Percentiles rank a stretch among this genome's conserved stretches.
phyloP scores from a whole-genome alignment of 2,797 vertebrate genomes.

The Pantherophis alleghaniensis region DNA sequence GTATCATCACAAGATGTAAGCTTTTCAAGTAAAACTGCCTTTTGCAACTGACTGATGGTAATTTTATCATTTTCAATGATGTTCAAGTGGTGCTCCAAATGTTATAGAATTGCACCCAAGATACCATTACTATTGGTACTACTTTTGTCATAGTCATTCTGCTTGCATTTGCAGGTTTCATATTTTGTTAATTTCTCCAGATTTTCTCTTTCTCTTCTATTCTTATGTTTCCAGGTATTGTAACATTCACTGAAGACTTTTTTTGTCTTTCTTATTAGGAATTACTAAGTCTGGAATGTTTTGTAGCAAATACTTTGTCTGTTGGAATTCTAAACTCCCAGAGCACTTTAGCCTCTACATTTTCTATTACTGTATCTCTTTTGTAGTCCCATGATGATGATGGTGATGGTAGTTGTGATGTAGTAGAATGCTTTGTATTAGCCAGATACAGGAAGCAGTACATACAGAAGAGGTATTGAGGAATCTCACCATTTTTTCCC shows the following conservation, averaged over 20 bases:
- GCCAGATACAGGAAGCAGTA: not conserved
- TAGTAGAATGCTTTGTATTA: not conserved
- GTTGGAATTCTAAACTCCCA: not conserved
- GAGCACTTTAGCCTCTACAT: not conserved
- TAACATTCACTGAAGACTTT: not conserved
- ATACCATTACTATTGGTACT: not conserved
- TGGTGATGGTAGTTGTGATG: too few relatives aligned
- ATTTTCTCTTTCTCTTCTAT: not conserved
- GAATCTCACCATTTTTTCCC: too few relatives aligned
- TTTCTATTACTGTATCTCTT: not conserved
- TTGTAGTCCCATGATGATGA: not conserved
- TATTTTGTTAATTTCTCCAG: not conserved
- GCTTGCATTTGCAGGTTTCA: not conserved
- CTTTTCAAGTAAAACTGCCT: not conserved
- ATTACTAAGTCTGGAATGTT: too few relatives aligned
- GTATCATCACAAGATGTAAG: not conserved
- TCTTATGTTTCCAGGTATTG: not conserved
- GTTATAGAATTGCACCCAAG: not conserved
- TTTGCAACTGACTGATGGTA: not conserved
- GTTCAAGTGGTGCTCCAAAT: not conserved
- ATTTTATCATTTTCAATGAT: not conserved
- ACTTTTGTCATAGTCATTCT: not conserved
- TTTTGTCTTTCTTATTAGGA: not conserved
- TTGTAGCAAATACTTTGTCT: not conserved
- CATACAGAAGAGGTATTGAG: not conserved